These are phyloP conservation scores for Lepidostoma basale DNA, from an alignment of 1,140 invertebrate species.

Conservation along the genomic window DNA sequence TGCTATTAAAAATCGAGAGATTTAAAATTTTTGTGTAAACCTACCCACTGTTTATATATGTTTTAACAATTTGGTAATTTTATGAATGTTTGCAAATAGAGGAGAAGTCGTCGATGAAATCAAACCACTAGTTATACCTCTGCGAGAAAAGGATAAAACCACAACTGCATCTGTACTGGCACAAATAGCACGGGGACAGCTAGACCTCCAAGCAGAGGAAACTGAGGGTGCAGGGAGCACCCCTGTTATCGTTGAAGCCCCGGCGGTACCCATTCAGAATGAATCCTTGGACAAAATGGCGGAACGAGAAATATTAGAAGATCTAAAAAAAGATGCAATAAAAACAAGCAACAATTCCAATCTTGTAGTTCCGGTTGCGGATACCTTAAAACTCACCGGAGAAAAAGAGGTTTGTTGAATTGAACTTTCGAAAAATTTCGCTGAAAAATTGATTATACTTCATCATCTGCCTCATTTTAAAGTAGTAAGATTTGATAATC, in stretches of 20 bases:
- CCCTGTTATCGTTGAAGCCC: slow-evolving; percentile 8
- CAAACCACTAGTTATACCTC: slow-evolving; percentile 68
- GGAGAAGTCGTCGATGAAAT: slow-evolving; percentile 60
- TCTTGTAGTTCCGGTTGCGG: slow-evolving; percentile 61
- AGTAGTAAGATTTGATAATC: too few species aligned
- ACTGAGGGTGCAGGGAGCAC: too few species aligned
- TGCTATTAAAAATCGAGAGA: too few species aligned
- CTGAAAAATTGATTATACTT: too few species aligned
- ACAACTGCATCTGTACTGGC: slow-evolving; percentile 61
- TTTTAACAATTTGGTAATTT: too few species aligned
- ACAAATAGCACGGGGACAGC: slow-evolving; percentile 55
- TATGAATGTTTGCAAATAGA: slow-evolving; percentile 51
- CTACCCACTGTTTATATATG: too few species aligned
- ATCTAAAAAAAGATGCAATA: slow-evolving; percentile 53
- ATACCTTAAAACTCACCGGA: slow-evolving; percentile 60
- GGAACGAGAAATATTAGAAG: slow-evolving; percentile 64
- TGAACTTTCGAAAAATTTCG: too few species aligned
- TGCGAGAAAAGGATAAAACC: slow-evolving; percentile 60
- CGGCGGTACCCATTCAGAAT: slow-evolving; percentile 46
- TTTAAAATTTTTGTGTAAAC: too few species aligned
- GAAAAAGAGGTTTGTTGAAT: slow-evolving; percentile 61
- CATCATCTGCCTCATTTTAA: too few species aligned
- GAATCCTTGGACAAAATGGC: slow-evolving; percentile 61
- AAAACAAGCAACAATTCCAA: slow-evolving; percentile 49
- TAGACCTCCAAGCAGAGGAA: slow-evolving; percentile 42